A percentile compares a stretch with the other conserved stretches of the same genome.
Evolutionary conservation across 1,140 invertebrate genomes (phyloP).

Genomic region (Philaenus spumarius): DNA sequence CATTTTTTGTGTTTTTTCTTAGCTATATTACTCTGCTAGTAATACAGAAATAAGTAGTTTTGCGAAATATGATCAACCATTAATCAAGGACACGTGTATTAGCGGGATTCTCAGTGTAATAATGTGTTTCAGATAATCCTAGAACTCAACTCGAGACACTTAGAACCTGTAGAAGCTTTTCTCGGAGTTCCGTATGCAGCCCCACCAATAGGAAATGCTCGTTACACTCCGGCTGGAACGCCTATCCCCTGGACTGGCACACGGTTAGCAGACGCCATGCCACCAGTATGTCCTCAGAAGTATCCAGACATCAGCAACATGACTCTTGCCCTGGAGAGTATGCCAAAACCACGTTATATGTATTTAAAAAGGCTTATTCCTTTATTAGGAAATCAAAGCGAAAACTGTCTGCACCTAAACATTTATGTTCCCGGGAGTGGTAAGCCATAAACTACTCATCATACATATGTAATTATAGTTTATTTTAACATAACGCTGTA

Average conservation of each 20-base stretch:
- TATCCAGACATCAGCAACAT: constrained; percentile 31
- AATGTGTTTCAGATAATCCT: constrained; percentile 45
- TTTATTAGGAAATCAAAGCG: constrained; percentile 68
- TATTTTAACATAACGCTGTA: no score
- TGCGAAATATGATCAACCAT: no score
- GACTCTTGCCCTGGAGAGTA: constrained; percentile 55
- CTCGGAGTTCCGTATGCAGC: constrained; percentile 79
- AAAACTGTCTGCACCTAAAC: constrained; percentile 87
- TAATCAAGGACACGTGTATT: no score
- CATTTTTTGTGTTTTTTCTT: no score
- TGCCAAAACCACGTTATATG: constrained; percentile 54
- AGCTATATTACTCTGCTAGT: no score
- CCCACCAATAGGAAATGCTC: constrained; percentile 59
- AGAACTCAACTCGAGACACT: constrained; percentile 62
- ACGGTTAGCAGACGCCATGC: constrained; percentile 64
- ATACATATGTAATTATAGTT: no score
- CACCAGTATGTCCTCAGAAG: constrained; percentile 68
- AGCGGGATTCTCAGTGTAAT: no score
- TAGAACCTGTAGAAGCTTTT: constrained; percentile 74
- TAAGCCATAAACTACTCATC: constrained; percentile 42
- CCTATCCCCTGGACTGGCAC: constrained; percentile 63
- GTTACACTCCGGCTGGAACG: constrained; percentile 62
- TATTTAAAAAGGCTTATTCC: constrained; percentile 56
- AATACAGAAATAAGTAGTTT: no score
- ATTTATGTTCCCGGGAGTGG: constrained; percentile 79